These are phyloP conservation scores for Tachyglossus aculeatus DNA, from an alignment of 2,797 vertebrate genomes.

Conservation along the genomic window DNA sequence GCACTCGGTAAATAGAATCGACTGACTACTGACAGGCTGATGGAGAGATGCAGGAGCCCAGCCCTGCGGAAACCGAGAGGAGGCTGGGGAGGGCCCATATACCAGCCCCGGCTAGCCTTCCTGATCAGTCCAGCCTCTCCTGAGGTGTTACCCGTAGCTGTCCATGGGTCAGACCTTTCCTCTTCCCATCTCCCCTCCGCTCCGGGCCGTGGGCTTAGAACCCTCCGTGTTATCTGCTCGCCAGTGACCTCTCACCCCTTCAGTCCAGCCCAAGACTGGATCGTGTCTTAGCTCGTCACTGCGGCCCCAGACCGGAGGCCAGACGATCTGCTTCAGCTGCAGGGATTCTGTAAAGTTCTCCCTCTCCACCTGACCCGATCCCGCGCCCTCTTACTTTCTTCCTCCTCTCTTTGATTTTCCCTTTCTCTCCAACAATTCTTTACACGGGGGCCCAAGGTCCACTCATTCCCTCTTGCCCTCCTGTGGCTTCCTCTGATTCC, in stretches of 20 bases:
- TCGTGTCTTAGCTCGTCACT: conserved; percentile 46
- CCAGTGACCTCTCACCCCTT: conserved; percentile 49
- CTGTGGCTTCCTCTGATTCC: background rate
- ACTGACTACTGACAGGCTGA: too few relatives aligned
- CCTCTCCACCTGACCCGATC: background rate
- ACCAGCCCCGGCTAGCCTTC: too few relatives aligned
- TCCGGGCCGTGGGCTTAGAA: background rate
- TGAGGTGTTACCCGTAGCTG: too few relatives aligned
- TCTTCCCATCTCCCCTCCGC: rapidly evolving
- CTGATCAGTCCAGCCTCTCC: too few relatives aligned
- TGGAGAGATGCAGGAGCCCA: too few relatives aligned
- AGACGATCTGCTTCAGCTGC: background rate
- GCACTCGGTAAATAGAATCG: too few relatives aligned
- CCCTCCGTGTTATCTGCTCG: conserved; percentile 29
- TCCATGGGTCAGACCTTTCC: too few relatives aligned
- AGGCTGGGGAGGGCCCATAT: too few relatives aligned
- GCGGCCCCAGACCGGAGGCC: conserved; percentile 12
- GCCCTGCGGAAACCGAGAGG: too few relatives aligned
- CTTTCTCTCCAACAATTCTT: background rate
- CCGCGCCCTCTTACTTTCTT: background rate
- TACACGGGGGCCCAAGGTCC: background rate
- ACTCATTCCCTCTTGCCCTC: background rate
- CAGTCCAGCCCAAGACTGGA: conserved; percentile 39
- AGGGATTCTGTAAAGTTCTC: background rate
- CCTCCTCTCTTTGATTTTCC: background rate